Evolutionary conservation across 2,888 invertebrate species (phyloP), one percentile per base, ranked within the genome.

Genomic region (Eugnorisma glareosa): DNA sequence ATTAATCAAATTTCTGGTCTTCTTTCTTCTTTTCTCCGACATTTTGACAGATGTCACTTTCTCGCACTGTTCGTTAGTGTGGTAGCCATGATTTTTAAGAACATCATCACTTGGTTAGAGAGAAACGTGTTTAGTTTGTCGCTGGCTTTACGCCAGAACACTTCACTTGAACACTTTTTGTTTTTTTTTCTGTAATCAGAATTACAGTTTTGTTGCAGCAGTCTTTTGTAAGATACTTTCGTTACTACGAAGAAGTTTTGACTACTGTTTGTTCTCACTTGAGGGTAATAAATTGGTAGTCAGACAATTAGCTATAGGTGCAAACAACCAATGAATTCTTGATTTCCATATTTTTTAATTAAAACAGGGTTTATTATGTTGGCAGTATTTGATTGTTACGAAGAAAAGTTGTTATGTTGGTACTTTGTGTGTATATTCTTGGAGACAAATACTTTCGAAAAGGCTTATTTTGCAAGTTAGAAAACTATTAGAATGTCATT

Each of bases 11-110:
- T 71, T 73, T 68, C 73, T 90, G 77, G 90, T 90, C 91, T 93
- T 94, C 94, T 94, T 94, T 89, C 95, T 95, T 79, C 96, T 95
- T 91, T 96, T 96, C 86, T 95, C 95, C 85, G 96, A 93, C 96
- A 96, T 96, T 83, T 92, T 95, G 93, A 83, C 79, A 76, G 73
- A 81, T 88, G 93, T 96, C 95, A 96, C 94, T 93, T 93, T 67
- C 74, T 37, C 69, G 40, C 67, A 66, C 63, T 28, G 78, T 82
- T 63, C 63, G 63, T 82, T 40, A 77, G 57, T 45, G 54, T 69
- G 21, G 66, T 63, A 57, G 63, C 68, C 79, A 84, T 86, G 31
- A 48, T 79, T 59, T 40, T 43, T 75, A 61, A 4, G 77, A 66
- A 78, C 87, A 85, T 84, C 73, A 72, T 88, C 86, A 86, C 85